phyloP scores from a whole-genome alignment of 2,888 invertebrate genomes.

The Scelioninae gen. 1 region DNA sequence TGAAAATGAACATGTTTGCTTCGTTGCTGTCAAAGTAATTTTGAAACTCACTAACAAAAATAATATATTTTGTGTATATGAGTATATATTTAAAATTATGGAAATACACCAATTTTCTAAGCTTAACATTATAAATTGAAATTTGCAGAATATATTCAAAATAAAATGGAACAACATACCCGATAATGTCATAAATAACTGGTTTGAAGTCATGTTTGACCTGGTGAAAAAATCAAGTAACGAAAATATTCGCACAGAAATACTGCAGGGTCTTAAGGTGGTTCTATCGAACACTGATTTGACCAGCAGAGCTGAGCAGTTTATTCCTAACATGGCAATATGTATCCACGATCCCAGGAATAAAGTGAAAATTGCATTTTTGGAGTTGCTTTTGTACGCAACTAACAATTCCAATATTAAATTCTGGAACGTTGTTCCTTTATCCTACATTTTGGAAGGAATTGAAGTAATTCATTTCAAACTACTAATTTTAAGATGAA shows the following conservation, averaged over 20 bases:
- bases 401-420: constrained; percentile 57
- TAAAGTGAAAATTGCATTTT: constrained; percentile 61
- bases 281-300: constrained; percentile 60
- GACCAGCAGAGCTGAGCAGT: constrained; percentile 42
- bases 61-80: too few relatives aligned
- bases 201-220: constrained; percentile 69
- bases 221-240: constrained; percentile 44
- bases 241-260: constrained; percentile 66
- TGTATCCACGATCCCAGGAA: constrained; percentile 69
- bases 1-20: constrained; percentile 68
- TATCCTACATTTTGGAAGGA: constrained; percentile 66
- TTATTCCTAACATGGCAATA: constrained; percentile 60
- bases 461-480: constrained; percentile 66
- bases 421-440: constrained; percentile 68
- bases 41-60: not conserved
- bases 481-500: not conserved
- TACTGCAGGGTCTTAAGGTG: constrained; percentile 69
- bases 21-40: constrained; percentile 71
- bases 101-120: not conserved
- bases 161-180: constrained; percentile 71
- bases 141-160: constrained; percentile 66
- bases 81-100: too few relatives aligned
- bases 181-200: constrained; percentile 49
- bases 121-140: not conserved
- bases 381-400: constrained; percentile 67